Percentiles rank a stretch among this genome's conserved stretches.
phyloP scores from a whole-genome alignment of 2,113 vertebrate species.

The Caranx ignobilis region DNA sequence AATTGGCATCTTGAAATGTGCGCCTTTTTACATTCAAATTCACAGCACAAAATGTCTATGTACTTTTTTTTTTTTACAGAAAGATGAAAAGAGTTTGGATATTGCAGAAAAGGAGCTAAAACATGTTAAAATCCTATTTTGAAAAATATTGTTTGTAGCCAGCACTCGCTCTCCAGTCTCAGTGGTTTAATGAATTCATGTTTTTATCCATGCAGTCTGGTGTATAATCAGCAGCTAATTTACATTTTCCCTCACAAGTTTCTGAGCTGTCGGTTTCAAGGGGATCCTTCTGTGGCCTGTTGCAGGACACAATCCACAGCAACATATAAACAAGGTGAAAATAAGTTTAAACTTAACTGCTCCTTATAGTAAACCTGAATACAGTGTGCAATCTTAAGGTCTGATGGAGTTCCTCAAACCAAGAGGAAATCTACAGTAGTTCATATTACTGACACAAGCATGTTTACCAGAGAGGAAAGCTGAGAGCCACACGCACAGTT shows the following conservation, averaged over 20 bases:
- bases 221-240: not conserved
- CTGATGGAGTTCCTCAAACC: not conserved
- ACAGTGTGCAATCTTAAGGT: not conserved
- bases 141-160: too few relatives aligned
- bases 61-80: too few relatives aligned
- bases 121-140: too few relatives aligned
- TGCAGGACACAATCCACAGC: not conserved
- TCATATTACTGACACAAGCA: not conserved
- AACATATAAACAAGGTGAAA: too few relatives aligned
- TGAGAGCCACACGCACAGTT: not conserved
- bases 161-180: too few relatives aligned
- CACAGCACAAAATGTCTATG: too few relatives aligned
- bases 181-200: not conserved
- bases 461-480: not conserved
- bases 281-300: not conserved
- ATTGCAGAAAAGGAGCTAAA: too few relatives aligned
- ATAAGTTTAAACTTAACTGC: not conserved
- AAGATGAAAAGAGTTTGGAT: too few relatives aligned
- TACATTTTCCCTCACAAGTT: not conserved
- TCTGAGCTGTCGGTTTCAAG: not conserved
- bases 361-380: not conserved
- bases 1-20: too few relatives aligned
- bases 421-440: not conserved
- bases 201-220: not conserved
- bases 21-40: too few relatives aligned